phyloP scores from a whole-genome alignment of 2,888 invertebrate genomes.

The Apotomis turbidana region DNA sequence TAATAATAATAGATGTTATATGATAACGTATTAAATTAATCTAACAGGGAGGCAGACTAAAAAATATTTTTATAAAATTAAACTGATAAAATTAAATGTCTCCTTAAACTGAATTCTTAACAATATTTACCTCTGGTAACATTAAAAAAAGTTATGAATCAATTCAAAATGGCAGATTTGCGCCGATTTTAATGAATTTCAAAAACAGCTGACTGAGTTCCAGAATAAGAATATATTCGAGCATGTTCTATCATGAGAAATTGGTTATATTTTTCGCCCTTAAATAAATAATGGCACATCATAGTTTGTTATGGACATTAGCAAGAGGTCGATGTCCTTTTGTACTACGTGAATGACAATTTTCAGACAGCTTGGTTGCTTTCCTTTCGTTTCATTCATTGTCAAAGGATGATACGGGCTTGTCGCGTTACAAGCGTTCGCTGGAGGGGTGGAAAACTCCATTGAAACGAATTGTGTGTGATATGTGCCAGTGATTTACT shows the following conservation, averaged over 20 bases:
- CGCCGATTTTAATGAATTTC: slow-evolving; percentile 40
- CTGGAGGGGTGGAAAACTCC: slow-evolving; percentile 37
- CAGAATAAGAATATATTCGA: slow-evolving; percentile 16
- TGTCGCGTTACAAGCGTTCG: slow-evolving; percentile 23
- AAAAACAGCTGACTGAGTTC: slow-evolving; percentile 38
- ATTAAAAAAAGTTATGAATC: slow-evolving; percentile 34
- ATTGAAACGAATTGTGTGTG: slow-evolving; percentile 37
- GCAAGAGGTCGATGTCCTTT: slow-evolving; percentile 37
- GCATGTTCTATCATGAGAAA: slow-evolving; percentile 8
- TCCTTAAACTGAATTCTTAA: slow-evolving; percentile 1
- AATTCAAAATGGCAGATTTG: slow-evolving; percentile 42
- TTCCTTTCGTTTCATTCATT: slow-evolving; percentile 37
- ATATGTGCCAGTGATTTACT: slow-evolving; percentile 36
- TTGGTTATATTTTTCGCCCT: neutral
- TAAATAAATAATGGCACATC: slow-evolving; percentile 13
- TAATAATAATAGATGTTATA: too few relatives aligned
- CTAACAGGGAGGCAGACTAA: too few relatives aligned
- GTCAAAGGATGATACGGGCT: slow-evolving; percentile 30
- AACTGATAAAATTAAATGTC: neutral
- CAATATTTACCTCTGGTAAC: slow-evolving; percentile 21
- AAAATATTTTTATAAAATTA: too few relatives aligned
- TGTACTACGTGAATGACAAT: slow-evolving; percentile 40
- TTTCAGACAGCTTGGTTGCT: slow-evolving; percentile 36
- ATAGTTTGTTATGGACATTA: slow-evolving; percentile 35
- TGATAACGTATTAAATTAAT: too few relatives aligned